phyloP scores from a whole-genome alignment of 2,888 invertebrate genomes.

The Pyralis farinalis region DNA sequence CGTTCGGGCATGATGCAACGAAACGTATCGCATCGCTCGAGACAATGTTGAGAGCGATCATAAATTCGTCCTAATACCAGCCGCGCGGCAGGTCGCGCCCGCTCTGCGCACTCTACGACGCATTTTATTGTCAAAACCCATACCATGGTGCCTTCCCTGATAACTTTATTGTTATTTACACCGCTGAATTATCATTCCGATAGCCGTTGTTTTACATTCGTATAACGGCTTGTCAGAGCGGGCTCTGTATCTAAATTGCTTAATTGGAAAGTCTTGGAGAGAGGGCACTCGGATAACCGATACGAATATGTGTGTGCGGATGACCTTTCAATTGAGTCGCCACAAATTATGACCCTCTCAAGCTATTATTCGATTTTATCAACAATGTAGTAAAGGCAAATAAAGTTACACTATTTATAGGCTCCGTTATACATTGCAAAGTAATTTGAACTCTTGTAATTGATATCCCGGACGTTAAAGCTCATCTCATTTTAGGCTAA shows the following conservation, averaged over 20 bases:
- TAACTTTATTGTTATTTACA: slow-evolving; percentile 80
- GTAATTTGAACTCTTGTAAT: slow-evolving; percentile 44
- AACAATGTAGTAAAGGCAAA: slow-evolving; percentile 43
- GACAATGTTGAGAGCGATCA: slow-evolving; percentile 39
- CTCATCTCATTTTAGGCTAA: slow-evolving; percentile 38
- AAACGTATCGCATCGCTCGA: background rate
- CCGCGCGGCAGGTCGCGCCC: slow-evolving; percentile 51
- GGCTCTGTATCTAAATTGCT: slow-evolving; percentile 76
- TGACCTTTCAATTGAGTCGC: slow-evolving; percentile 60
- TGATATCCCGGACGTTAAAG: slow-evolving; percentile 37
- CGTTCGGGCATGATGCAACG: background rate
- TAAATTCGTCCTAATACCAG: slow-evolving; percentile 65
- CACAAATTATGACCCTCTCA: slow-evolving; percentile 37
- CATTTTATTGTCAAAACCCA: slow-evolving; percentile 79
- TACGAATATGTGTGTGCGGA: slow-evolving; percentile 49
- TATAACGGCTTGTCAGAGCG: slow-evolving; percentile 65
- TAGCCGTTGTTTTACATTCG: slow-evolving; percentile 76
- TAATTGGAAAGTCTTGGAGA: slow-evolving; percentile 73
- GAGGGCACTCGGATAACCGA: slow-evolving; percentile 52
- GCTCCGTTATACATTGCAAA: slow-evolving; percentile 42
- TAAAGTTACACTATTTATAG: slow-evolving; percentile 50
- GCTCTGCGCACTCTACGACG: slow-evolving; percentile 48
- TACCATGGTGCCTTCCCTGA: slow-evolving; percentile 63
- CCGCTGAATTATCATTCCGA: slow-evolving; percentile 72
- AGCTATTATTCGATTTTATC: slow-evolving; percentile 55